Evolutionary conservation across 2,797 vertebrate species (phyloP).

Genomic region (Anabacerthia variegaticeps): DNA sequence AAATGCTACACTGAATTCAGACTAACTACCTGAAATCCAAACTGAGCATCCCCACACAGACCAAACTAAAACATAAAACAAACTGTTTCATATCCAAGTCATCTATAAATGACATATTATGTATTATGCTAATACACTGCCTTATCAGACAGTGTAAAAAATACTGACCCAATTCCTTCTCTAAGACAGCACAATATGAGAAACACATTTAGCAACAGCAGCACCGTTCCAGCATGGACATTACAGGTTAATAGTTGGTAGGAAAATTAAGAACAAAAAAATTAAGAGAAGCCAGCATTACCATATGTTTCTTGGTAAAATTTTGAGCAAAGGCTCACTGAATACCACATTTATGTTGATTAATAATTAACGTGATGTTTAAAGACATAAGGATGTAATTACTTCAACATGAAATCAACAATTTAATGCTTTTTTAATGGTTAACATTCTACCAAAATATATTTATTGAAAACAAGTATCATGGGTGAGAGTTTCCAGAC

Average conservation of each 20-base stretch:
- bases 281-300: not conserved
- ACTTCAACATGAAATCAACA: not conserved
- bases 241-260: not conserved
- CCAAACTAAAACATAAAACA: slow-evolving; percentile 8
- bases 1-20: not conserved
- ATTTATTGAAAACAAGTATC: not conserved
- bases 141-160: slow-evolving; percentile 14
- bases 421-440: not conserved
- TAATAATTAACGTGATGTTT: not conserved
- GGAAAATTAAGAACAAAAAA: not conserved
- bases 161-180: not conserved
- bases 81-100: slow-evolving; percentile 13
- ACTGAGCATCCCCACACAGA: not conserved
- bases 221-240: not conserved
- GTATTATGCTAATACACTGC: slow-evolving; percentile 2
- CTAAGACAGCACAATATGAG: not conserved
- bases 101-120: not conserved
- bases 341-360: not conserved
- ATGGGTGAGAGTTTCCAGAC: not conserved
- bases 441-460: not conserved
- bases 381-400: not conserved
- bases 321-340: not conserved
- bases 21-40: not conserved
- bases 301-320: not conserved
- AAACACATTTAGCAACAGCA: not conserved